These are phyloP conservation scores for Dioctria rufipes DNA, from an alignment of 2,888 invertebrate genomes.

Conservation along the genomic window DNA sequence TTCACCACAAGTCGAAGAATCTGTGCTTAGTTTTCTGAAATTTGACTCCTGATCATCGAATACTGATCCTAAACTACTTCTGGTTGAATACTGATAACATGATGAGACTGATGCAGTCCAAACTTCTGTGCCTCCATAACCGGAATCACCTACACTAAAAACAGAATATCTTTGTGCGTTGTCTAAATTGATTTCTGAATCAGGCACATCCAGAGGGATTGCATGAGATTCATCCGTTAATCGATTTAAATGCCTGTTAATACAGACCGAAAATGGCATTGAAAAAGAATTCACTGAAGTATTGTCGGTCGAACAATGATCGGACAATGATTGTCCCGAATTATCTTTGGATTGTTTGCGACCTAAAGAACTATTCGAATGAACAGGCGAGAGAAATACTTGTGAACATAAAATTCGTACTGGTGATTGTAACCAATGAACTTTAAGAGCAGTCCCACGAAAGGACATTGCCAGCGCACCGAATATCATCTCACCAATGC, in stretches of 20 bases:
- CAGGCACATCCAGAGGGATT: constrained; percentile 69
- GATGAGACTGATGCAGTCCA: constrained; percentile 65
- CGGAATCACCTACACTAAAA: constrained; percentile 67
- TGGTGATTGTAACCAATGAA: constrained; percentile 73
- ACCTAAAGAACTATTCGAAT: background rate
- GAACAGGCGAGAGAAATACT: constrained; percentile 75
- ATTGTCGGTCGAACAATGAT: constrained; percentile 67
- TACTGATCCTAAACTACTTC: constrained; percentile 70
- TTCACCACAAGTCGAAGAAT: constrained; percentile 60
- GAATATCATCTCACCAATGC: constrained; percentile 93
- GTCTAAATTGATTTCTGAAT: constrained; percentile 22
- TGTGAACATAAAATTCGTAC: constrained; percentile 75
- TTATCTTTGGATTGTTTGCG: constrained; percentile 14
- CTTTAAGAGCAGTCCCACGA: constrained; percentile 89
- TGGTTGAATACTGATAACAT: constrained; percentile 69
- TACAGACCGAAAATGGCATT: constrained; percentile 65
- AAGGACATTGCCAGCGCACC: constrained; percentile 92
- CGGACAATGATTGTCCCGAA: constrained; percentile 26
- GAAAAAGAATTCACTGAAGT: constrained; percentile 70
- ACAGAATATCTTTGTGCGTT: constrained; percentile 45
- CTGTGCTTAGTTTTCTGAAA: constrained; percentile 67
- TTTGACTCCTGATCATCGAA: constrained; percentile 65
- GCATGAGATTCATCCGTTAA: constrained; percentile 59
- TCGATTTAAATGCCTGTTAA: constrained; percentile 58
- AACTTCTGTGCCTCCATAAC: constrained; percentile 63